Evolutionary conservation across 2,797 vertebrate genomes (phyloP).

Genomic region (Crax fasciolata): DNA sequence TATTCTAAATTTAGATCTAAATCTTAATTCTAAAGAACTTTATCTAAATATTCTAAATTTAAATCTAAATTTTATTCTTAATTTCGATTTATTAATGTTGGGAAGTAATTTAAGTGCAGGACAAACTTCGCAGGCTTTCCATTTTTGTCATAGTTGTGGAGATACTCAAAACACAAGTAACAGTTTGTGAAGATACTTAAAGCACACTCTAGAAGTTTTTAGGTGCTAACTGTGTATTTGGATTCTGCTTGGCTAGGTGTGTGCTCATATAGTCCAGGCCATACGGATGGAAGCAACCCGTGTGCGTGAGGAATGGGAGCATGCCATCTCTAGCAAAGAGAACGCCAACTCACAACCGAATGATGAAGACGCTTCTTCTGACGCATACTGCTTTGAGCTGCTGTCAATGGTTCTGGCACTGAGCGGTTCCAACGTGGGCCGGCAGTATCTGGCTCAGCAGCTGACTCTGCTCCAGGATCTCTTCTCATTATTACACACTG

Average conservation of each 20-base stretch:
- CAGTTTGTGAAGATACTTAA: neutral
- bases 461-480: conserved; percentile 97
- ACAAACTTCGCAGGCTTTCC: neutral
- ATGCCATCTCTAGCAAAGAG: conserved; percentile 99
- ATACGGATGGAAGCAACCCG: conserved; percentile 99
- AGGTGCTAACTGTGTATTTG: neutral
- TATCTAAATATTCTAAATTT: neutral
- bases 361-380: conserved; percentile 96
- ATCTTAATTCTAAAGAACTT: neutral
- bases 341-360: conserved; percentile 98
- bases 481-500: conserved; percentile 96
- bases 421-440: conserved; percentile 97
- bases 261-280: conserved; percentile 98
- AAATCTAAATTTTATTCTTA: neutral
- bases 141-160: neutral
- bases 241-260: conserved; percentile 85
- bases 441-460: conserved; percentile 98
- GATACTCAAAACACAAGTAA: neutral
- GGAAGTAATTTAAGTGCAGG: neutral
- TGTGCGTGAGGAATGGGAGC: conserved; percentile 98
- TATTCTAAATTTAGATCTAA: neutral
- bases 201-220: fast-evolving
- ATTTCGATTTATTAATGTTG: neutral
- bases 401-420: conserved; percentile 98
- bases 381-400: conserved; percentile 98